These are phyloP conservation scores for Rhinogobius similis DNA, from an alignment of 2,113 vertebrate species.

Conservation along the genomic window DNA sequence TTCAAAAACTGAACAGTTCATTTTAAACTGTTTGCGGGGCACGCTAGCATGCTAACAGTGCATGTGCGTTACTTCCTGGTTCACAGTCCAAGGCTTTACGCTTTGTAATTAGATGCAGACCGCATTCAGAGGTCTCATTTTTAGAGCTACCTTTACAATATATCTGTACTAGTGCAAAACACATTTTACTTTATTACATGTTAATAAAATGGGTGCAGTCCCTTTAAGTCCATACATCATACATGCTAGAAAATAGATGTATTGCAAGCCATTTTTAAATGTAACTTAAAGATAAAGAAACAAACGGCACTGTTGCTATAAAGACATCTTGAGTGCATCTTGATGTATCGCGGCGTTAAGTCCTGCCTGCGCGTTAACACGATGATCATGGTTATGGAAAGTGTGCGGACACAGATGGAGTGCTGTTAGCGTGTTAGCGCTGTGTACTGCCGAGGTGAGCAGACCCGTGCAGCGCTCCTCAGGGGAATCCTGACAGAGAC, in stretches of 20 bases:
- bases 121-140: neutral
- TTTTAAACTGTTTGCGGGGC: too few relatives aligned
- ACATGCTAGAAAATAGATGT: too few relatives aligned
- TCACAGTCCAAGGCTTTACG: neutral
- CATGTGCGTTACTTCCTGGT: neutral
- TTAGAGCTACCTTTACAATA: neutral
- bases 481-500: conserved; percentile 71
- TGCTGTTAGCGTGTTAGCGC: conserved; percentile 66
- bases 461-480: conserved; percentile 56
- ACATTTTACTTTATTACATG: neutral
- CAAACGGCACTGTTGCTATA: neutral
- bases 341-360: conserved; percentile 35
- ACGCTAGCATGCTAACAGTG: neutral
- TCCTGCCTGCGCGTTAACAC: conserved; percentile 35
- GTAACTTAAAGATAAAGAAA: conserved; percentile 18
- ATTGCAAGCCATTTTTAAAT: too few relatives aligned
- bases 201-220: neutral
- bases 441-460: conserved; percentile 66
- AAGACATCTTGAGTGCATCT: conserved; percentile 13
- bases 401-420: conserved; percentile 65
- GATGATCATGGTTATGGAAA: conserved; percentile 47
- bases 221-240: neutral
- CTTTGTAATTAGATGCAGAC: neutral
- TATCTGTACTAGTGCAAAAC: too few relatives aligned
- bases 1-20: too few relatives aligned